These are phyloP conservation scores for Drosophila equinoxialis DNA, from an alignment of 1,140 invertebrate species.

Conservation along the genomic window DNA sequence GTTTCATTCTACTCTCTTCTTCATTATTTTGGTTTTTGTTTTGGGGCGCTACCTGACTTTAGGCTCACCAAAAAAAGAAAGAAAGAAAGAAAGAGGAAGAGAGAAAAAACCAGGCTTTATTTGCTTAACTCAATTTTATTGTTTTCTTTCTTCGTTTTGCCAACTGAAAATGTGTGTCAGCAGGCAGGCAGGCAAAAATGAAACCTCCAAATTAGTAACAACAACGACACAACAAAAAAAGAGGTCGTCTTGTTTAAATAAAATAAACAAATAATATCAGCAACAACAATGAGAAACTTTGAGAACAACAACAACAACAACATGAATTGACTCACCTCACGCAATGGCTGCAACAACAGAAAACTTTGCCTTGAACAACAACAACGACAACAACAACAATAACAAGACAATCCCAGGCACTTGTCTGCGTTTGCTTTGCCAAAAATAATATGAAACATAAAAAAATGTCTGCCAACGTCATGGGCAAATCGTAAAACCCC, in stretches of 20 bases:
- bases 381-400: constrained; percentile 37
- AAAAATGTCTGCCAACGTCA: constrained; percentile 52
- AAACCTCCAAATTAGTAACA: constrained; percentile 72
- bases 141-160: constrained; percentile 51
- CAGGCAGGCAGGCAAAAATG: constrained; percentile 43
- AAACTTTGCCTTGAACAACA: constrained; percentile 38
- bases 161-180: constrained; percentile 69
- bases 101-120: constrained; percentile 57
- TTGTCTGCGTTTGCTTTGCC: constrained; percentile 36
- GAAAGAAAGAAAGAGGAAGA: neutral
- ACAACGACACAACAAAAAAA: constrained; percentile 54
- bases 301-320: constrained; percentile 36
- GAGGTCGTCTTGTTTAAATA: constrained; percentile 59
- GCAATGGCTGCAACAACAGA: constrained; percentile 32
- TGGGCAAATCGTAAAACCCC: constrained; percentile 30
- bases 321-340: constrained; percentile 57
- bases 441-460: constrained; percentile 24
- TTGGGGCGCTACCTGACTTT: constrained; percentile 40
- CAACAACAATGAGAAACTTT: constrained; percentile 48
- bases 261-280: constrained; percentile 52
- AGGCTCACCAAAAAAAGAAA: constrained; percentile 17
- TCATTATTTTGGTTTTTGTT: constrained; percentile 18
- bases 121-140: constrained; percentile 73
- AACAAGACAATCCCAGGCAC: constrained; percentile 40
- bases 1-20: constrained; percentile 11